A percentile compares a stretch with the other conserved stretches of the same genome.
phyloP scores from a whole-genome alignment of 1,140 invertebrate species.

The Acyrthosiphon pisum region DNA sequence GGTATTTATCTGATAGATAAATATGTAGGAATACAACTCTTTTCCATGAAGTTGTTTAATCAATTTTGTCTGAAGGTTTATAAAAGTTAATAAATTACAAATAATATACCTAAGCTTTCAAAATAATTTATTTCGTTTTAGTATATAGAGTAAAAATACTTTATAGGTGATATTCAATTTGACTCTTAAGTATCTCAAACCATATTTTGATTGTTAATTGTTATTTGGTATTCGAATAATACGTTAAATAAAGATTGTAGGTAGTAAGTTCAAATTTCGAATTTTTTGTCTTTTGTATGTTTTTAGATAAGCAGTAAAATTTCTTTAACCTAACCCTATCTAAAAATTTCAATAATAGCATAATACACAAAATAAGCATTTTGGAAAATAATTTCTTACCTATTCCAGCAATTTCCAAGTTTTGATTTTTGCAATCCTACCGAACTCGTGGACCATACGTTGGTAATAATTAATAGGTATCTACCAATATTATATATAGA shows the following conservation, averaged over 20 bases:
- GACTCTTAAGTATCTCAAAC: neutral
- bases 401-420: no score
- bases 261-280: neutral
- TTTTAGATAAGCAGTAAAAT: neutral
- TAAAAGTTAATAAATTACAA: neutral
- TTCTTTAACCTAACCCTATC: neutral
- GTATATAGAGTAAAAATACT: neutral
- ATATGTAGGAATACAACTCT: neutral
- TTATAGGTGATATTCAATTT: neutral
- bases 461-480: no score
- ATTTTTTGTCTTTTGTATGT: neutral
- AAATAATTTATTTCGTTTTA: neutral
- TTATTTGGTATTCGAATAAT: neutral
- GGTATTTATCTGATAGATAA: neutral
- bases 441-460: no score
- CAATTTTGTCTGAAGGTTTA: neutral
- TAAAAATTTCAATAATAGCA: neutral
- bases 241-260: neutral
- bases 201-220: neutral
- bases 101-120: neutral
- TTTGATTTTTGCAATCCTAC: no score
- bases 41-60: neutral
- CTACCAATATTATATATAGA: no score
- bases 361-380: no score
- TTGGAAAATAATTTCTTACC: no score